Conservation (phyloP, 30 jellyfish, hydroid and myxozoan species). For the Pseudorhiza aurosa region DNA sequence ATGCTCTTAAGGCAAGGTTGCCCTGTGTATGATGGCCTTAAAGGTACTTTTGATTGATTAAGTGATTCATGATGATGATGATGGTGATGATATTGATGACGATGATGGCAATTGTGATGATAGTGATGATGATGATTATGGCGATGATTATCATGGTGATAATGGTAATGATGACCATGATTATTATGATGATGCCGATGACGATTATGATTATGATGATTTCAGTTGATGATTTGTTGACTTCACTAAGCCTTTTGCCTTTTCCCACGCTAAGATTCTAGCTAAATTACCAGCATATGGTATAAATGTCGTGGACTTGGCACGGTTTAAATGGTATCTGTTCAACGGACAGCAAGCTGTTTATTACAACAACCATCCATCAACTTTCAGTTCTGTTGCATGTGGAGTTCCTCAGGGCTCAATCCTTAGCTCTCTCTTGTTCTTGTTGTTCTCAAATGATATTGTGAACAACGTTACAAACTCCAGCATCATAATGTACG, state of each 20-base stretch:
- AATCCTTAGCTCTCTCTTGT: conserved; percentile 37
- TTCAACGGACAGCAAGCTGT: conserved; percentile 32
- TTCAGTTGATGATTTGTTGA: too few relatives aligned
- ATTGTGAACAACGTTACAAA: background rate
- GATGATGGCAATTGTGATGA: too few relatives aligned
- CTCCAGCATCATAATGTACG: conserved; percentile 31
- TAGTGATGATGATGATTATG: too few relatives aligned
- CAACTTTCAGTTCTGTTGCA: conserved; percentile 8
- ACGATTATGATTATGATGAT: too few relatives aligned
- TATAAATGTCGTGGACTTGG: conserved; percentile 27
- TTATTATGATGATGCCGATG: too few relatives aligned
- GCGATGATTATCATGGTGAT: too few relatives aligned
- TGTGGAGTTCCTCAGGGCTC: conserved; percentile 41
- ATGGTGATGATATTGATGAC: too few relatives aligned
- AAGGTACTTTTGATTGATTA: too few relatives aligned
- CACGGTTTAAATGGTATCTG: conserved; percentile 20
- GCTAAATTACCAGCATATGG: conserved; percentile 22
- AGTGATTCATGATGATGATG: too few relatives aligned
- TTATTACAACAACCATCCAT: conserved; percentile 14
- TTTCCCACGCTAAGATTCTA: conserved; percentile 9
- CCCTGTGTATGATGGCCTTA: too few relatives aligned
- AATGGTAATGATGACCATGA: too few relatives aligned
- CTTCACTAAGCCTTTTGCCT: conserved; percentile 11
- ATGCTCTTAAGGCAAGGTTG: too few relatives aligned
- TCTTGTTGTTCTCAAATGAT: conserved; percentile 30